Evolutionary conservation across 2,113 vertebrate species (phyloP), one percentile per base, ranked within the genome.

Genomic region (Dendropsophus ebraccatus): DNA sequence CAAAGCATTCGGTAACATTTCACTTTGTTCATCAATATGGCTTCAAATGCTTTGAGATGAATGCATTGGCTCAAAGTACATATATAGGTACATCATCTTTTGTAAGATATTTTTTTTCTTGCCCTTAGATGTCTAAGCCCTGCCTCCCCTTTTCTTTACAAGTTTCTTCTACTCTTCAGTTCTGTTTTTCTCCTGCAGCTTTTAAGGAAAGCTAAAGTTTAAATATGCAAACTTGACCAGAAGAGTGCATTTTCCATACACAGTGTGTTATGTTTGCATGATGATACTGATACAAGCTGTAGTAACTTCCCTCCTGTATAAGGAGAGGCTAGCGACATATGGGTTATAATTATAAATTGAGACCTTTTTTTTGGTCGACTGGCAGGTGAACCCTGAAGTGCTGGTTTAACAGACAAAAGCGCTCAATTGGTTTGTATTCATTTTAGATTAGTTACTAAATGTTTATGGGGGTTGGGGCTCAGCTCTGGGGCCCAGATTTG

Each of bases 201-300:
- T 58, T n/a, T n/a, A 9, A 37, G 7, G 17, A 70, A 70, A 70
- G 7, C 67, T 70, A 32, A 70, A 70, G 17, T 41, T 4, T 70
- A 70, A 41, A 70, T 70, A 70, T 70, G 67, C 67, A 70, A 70
- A 32, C 23, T 23, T 41, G 35, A 70, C 32, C 32, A 19, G 65
- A 69, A 1, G 17, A 37, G 32, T 21, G 67, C 21, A 23, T 70
- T 70, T 70, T 17, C 3, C 32, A 41, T 35, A 28, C 23, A 23
- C 0, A 35, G 10, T 16, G 25, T 30, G 16, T 23, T 41, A 23
- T 70, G 32, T 70, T 41, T 70, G 67, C 67, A 70, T 70, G 32
- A 30, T 65, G 3, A 28, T 28, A 14, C 9, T 37, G 17, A 35
- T 69, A 41, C 21, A 35, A 37, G 19, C 35, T 70, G 9, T 23